phyloP scores from a whole-genome alignment of 2,888 invertebrate species.

The Meta bourneti region DNA sequence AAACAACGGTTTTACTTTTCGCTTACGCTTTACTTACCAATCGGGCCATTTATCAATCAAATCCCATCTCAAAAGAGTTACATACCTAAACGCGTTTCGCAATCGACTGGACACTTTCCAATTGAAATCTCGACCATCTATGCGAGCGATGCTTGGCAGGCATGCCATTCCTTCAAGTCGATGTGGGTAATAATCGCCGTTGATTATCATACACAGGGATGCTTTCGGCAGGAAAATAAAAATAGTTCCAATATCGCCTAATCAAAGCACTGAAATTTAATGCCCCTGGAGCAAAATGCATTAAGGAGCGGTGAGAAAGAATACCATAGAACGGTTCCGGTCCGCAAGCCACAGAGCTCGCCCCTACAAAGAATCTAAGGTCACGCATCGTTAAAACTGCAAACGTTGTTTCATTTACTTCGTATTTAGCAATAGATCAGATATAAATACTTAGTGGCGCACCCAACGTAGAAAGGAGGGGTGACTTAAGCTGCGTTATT shows the following conservation, averaged over 20 bases:
- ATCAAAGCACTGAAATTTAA: background rate
- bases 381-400: slow-evolving; percentile 36
- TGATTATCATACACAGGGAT: background rate
- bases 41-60: too few relatives aligned
- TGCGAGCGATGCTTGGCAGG: background rate
- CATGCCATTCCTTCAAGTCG: background rate
- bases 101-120: too few relatives aligned
- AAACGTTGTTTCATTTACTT: slow-evolving; percentile 1
- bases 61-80: too few relatives aligned
- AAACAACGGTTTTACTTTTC: too few relatives aligned
- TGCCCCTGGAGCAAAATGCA: slow-evolving; percentile 32
- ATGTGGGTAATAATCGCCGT: background rate
- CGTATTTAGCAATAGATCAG: slow-evolving; percentile 45
- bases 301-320: slow-evolving; percentile 32
- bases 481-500: background rate
- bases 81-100: too few relatives aligned
- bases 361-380: slow-evolving; percentile 3
- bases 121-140: too few relatives aligned
- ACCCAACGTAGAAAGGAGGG: slow-evolving; percentile 36
- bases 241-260: background rate
- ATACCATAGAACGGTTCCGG: slow-evolving; percentile 26
- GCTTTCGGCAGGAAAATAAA: background rate
- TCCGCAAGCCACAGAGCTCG: slow-evolving; percentile 13
- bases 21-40: too few relatives aligned
- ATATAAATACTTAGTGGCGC: slow-evolving; percentile 47